Base-by-base conservation (phyloP, 2,888 invertebrate genomes). In the Belgica antarctica region DNA sequence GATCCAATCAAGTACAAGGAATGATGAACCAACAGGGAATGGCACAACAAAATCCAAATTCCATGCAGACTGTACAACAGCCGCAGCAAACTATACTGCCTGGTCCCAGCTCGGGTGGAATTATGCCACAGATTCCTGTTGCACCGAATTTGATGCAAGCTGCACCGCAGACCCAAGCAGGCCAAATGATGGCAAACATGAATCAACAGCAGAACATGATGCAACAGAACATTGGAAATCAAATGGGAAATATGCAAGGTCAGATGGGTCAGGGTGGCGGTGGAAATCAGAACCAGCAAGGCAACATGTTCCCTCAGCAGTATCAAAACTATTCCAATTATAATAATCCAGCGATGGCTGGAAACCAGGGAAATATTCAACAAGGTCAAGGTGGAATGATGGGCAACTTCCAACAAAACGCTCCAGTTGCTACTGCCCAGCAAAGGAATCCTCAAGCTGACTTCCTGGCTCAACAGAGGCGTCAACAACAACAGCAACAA, bases 251-350 rank as follows among this genome's bases (percentile, higher is more conserved):
- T 52, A 34, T 61, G 22, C 61, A 17, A 68, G 81, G 77, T 73
- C 83, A 83, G 76, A 83, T 83, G 82, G 78, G 79, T 1, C 83
- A 82, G 73, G 82, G 81, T 76, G 81, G 82, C 1, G 72, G 71
- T 1, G 82, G 82, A 81, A 85, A 77, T 70, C 77, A 78, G 71
- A 73, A 74, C 5, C 72, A 78, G 72, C 68, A 68, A 57, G 57
- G 22, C 5, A 47, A 15, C 22, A 68, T 68, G 57, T 68, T 68
- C 17, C 68, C 68, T 2, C 52, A 68, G 52, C 68, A 68, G 31
- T 75, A 76, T 70, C 88, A 87, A 78, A 85, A 83, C 75, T 89
- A 88, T 75, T 83, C 83, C 52, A 85, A 84, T 71, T 87, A 86
- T 74, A 81, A 79, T 10, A 82, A 81, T 70, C 84, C 84, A 73